Evolutionary conservation across 2,888 invertebrate species (phyloP).

Genomic region (Aethes cnicana): DNA sequence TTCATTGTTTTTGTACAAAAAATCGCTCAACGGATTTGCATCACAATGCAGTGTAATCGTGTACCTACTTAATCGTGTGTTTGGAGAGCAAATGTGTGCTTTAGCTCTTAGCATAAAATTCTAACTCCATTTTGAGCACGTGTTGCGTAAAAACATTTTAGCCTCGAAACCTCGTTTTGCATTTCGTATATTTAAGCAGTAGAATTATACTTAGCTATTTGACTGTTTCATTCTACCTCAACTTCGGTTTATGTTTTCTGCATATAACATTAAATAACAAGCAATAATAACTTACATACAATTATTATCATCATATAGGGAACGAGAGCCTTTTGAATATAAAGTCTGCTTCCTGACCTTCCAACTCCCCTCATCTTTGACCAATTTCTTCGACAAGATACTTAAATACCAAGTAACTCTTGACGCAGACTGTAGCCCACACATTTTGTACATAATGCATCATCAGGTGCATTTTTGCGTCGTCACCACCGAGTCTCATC

Average conservation of each 20-base stretch:
- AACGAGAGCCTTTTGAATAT: no score
- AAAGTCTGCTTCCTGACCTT: no score
- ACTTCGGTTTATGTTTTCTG: no score
- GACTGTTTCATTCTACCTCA: no score
- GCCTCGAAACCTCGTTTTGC: background rate
- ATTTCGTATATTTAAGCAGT: background rate
- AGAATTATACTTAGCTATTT: no score
- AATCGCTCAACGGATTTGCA: slow-evolving; percentile 38
- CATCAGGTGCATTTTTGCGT: slow-evolving; percentile 49
- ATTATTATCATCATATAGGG: no score
- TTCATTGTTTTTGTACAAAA: slow-evolving; percentile 31
- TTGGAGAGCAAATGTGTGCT: slow-evolving; percentile 34
- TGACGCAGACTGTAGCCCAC: slow-evolving; percentile 31
- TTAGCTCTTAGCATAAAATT: slow-evolving; percentile 24
- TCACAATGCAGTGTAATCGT: slow-evolving; percentile 36
- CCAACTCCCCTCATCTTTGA: no score
- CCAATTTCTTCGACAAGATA: no score
- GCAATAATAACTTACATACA: no score
- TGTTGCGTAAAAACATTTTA: slow-evolving; percentile 7
- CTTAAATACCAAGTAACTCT: no score
- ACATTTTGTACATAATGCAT: no score
- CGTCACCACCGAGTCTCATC: slow-evolving; percentile 56
- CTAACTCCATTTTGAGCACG: slow-evolving; percentile 7
- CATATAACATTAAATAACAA: no score
- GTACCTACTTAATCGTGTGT: slow-evolving; percentile 31